Evolutionary conservation across 2,797 vertebrate genomes (phyloP), one percentile per base, ranked within the genome.

Genomic region (Okamejei kenojei): DNA sequence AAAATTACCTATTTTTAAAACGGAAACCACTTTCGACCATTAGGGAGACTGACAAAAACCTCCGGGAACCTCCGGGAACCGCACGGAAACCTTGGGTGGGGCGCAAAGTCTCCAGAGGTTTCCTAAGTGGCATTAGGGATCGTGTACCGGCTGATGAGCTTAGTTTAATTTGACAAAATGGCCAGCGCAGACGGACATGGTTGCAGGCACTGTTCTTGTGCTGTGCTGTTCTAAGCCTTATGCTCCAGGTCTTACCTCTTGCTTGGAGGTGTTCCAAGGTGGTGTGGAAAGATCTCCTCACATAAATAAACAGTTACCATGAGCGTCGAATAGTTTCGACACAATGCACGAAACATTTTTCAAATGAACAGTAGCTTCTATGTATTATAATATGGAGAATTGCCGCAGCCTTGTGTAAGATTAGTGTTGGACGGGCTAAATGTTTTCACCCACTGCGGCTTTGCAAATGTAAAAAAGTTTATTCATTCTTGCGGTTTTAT

Each of bases 401-500:
- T 4, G 76, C 15, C 3, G 11, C 19, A 35, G 7, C 61, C 61
- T 65, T 86, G 29, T 86, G 58, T 63, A 86, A 63, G 58, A 88
- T 88, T 54, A 65, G n/a, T 88, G 84, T 35, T 88, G 84, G 84
- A 88, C 32, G 32, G 26, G n/a, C 63, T 32, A 21, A 88, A 88
- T 88, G 84, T 88, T 88, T 88, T 63, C 21, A 68, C 13, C 84
- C 38, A 65, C 84, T 65, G 61, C 65, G 21, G 84, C n/a, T 88
- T 68, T 88, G 61, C 65, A 88, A 88, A 68, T 88, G 63, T 88
- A 68, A 21, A 68, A 21, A 35, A 68, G 84, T 35, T 35, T 88
- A 88, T 88, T 88, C n/a, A n/a, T 68, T 68, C 84, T 88, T 88
- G 61, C 35, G 84, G 84, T 88, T 68, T 88, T 21, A 35, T 65